Conservation (phyloP, 2,888 invertebrate genomes). For the Calameuta idolon region DNA sequence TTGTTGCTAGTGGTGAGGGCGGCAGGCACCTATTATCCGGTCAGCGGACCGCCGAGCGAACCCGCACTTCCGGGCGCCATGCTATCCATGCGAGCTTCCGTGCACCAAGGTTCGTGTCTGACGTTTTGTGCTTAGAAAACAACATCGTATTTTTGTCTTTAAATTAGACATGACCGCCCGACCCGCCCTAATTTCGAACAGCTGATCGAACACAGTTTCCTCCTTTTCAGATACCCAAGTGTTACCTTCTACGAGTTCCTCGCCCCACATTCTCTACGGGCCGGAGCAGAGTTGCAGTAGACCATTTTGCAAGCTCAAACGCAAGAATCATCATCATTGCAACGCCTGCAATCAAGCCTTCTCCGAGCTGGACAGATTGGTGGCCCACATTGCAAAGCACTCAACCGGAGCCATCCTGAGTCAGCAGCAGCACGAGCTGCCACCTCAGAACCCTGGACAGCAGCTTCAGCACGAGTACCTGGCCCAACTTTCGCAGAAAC, state of each 20-base stretch:
- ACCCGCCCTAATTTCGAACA: conserved; percentile 7
- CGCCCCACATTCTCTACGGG: conserved; percentile 72
- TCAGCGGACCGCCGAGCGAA: conserved; percentile 77
- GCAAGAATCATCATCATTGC: conserved; percentile 84
- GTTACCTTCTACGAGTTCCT: conserved; percentile 42
- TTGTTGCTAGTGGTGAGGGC: conserved; percentile 89
- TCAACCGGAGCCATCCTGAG: conserved; percentile 72
- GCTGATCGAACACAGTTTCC: conserved; percentile 1
- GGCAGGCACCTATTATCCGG: conserved; percentile 91
- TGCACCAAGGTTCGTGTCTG: conserved; percentile 68
- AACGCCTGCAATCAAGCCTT: conserved; percentile 84
- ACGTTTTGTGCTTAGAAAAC: conserved; percentile 51
- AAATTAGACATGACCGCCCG: neutral
- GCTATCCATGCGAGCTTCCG: conserved; percentile 68
- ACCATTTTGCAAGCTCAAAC: conserved; percentile 84
- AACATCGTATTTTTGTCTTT: conserved; percentile 23
- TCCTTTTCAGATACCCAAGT: conserved; percentile 46
- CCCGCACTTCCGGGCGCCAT: conserved; percentile 70
- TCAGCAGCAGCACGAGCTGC: conserved; percentile 63
- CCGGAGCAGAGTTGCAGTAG: conserved; percentile 78
- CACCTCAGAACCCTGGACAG: conserved; percentile 51
- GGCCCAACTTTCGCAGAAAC: conserved; percentile 55
- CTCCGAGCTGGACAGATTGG: conserved; percentile 77
- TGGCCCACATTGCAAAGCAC: conserved; percentile 80
- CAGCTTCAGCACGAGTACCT: conserved; percentile 52